Conservation (phyloP, 2,113 vertebrate genomes). For the Mus spicilegus region DNA sequence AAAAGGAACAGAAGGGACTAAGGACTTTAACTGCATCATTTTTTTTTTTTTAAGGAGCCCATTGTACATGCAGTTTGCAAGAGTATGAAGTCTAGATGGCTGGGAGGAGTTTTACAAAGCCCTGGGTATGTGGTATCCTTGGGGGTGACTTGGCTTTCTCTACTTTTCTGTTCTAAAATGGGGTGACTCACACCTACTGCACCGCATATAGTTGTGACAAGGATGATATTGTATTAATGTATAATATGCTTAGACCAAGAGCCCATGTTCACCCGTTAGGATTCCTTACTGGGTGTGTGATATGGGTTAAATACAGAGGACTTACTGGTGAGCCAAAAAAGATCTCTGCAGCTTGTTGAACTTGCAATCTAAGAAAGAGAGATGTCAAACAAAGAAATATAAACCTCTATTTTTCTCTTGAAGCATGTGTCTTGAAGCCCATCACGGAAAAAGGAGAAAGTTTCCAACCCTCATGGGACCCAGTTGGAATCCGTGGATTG, state of each 20-base stretch:
- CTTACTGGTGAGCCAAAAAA: neutral
- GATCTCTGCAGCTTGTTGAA: neutral
- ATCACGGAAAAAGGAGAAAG: neutral
- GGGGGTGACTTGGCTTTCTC: neutral
- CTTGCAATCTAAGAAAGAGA: neutral
- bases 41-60: neutral
- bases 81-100: neutral
- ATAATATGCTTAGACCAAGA: neutral
- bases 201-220: neutral
- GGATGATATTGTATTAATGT: neutral
- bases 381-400: neutral
- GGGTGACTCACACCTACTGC: neutral
- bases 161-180: conserved; percentile 41
- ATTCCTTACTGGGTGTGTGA: neutral
- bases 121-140: neutral
- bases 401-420: conserved; percentile 19
- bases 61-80: neutral
- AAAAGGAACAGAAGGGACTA: neutral
- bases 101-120: neutral
- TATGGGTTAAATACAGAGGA: neutral
- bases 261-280: neutral
- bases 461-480: neutral
- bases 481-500: neutral
- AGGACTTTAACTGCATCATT: neutral
- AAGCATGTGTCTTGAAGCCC: neutral